Evolutionary conservation across 2,797 vertebrate species (phyloP), one percentile per base, ranked within the genome.

Genomic region (Chaenodraco wilsoni): DNA sequence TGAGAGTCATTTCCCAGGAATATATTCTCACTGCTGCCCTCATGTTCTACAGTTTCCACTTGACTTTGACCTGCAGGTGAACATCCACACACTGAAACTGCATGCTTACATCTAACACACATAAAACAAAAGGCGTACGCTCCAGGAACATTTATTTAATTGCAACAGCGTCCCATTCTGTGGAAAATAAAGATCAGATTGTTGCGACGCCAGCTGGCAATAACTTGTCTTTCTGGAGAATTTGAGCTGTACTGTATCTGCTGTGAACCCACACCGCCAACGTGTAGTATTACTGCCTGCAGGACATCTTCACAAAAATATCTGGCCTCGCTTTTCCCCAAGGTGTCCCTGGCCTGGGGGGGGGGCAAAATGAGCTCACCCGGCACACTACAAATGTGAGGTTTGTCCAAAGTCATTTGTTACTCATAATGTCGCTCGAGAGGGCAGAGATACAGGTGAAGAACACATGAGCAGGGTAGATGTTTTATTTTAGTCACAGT

Each of bases 171-270:
- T 69, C 48, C 5, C 33, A 4, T 59, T 63, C 57, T 46, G 52
- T 48, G 0, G 43, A n/a, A 40, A 23, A 67, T 57, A 69, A 69
- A 71, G 10, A 69, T 51, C 10, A 65, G 65, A 52, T 64, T 84
- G 51, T 58, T 70, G 65, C 51, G 40, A 40, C 0, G 14, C 49
- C 57, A 60, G 44, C n/a, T n/a, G 7, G 1, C 41, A n/a, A n/a
- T 56, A 50, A 52, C 62, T 13, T 75, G 41, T 74, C 13, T 4
- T 44, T 15, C 33, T 17, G 46, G 37, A 69, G 74, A 86, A 90
- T 23, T 41, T 69, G 83, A 90, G 61, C 79, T 51, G 57, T 3
- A 68, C 14, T 85, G 87, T 89, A 79, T 87, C 87, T 68, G 46
- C 67, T 77, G 65, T 83, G 79, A 87, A 86, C 74, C 27, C 27